A percentile compares a stretch with the other conserved stretches of the same genome.
Conservation (phyloP, 2,888 invertebrate species). For the Elmis aenea region DNA sequence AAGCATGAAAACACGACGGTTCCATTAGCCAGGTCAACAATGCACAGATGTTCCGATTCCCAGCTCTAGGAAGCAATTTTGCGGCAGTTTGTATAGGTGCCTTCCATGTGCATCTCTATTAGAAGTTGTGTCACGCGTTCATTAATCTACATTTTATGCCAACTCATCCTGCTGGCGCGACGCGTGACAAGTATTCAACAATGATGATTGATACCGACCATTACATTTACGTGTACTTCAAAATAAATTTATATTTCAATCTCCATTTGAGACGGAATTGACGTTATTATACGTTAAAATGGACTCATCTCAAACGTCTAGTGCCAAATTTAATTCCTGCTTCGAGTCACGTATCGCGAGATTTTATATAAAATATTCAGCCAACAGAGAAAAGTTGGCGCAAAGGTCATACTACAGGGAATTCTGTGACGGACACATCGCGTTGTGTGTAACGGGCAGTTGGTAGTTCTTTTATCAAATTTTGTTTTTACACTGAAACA, state of each 20-base stretch:
- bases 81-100: conserved; percentile 33
- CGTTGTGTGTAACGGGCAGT: conserved; percentile 10
- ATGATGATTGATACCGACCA: conserved; percentile 10
- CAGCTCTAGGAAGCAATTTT: conserved; percentile 23
- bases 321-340: background rate
- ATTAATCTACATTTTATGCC: conserved; percentile 40
- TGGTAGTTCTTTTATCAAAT: conserved; percentile 21
- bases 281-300: background rate
- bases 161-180: conserved; percentile 56
- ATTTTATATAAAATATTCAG: conserved; percentile 20
- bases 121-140: conserved; percentile 33
- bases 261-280: background rate
- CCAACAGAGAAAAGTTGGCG: conserved; percentile 14
- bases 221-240: background rate
- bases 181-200: conserved; percentile 29
- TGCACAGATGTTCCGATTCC: conserved; percentile 34
- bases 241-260: background rate
- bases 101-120: conserved; percentile 37
- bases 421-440: conserved; percentile 18
- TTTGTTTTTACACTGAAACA: conserved; percentile 20
- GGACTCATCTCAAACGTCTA: background rate
- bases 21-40: conserved; percentile 43
- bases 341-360: conserved; percentile 9
- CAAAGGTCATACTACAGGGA: conserved; percentile 16
- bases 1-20: conserved; percentile 36